Evolutionary conservation across 2,113 vertebrate species (phyloP).

Genomic region (Pollimyrus isidori): DNA sequence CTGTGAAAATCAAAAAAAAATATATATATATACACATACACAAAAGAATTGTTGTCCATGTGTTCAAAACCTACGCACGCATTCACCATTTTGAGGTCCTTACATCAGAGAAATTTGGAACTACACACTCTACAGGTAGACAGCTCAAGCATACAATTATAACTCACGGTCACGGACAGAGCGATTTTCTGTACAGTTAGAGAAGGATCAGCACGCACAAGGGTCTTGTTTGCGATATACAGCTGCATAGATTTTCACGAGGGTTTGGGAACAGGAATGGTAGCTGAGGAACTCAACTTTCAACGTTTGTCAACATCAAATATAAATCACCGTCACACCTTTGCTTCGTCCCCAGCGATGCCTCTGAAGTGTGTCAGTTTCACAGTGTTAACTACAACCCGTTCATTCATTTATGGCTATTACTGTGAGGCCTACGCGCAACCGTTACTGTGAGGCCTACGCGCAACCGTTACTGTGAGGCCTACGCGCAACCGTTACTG

Average conservation of each 20-base stretch:
- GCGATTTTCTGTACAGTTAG: slow-evolving; percentile 14
- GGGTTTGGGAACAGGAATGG: neutral
- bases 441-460: slow-evolving; percentile 1
- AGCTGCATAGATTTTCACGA: slow-evolving; percentile 51
- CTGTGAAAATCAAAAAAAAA: neutral
- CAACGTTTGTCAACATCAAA: neutral
- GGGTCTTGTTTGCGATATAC: slow-evolving; percentile 18
- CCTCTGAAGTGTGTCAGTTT: slow-evolving; percentile 18
- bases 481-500: slow-evolving; percentile 12
- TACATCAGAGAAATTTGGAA: neutral
- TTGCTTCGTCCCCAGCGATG: slow-evolving; percentile 4
- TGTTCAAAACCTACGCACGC: slow-evolving; percentile 1
- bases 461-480: slow-evolving; percentile 16
- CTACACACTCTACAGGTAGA: neutral
- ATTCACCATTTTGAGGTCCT: neutral
- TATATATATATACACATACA: neutral
- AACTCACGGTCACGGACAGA: neutral
- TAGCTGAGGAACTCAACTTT: neutral
- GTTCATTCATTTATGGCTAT: slow-evolving; percentile 16
- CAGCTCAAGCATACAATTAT: neutral
- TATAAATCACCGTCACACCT: neutral
- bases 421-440: slow-evolving; percentile 13
- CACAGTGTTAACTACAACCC: slow-evolving; percentile 19
- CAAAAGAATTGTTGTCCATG: neutral
- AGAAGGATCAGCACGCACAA: slow-evolving; percentile 7